These are phyloP conservation scores for Thermophis baileyi DNA, from an alignment of 2,113 vertebrate genomes.

Conservation along the genomic window DNA sequence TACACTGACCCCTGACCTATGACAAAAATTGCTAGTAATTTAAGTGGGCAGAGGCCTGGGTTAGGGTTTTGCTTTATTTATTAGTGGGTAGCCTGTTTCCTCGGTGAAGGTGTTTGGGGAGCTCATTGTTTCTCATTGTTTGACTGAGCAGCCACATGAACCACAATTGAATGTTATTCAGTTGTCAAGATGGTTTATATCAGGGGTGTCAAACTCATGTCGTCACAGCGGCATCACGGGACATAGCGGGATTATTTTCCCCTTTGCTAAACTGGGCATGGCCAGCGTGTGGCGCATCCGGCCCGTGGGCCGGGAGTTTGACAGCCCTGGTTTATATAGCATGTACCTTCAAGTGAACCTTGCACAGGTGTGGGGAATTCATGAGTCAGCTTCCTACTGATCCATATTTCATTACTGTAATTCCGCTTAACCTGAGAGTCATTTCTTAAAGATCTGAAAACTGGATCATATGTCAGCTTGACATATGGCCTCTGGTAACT, in stretches of 20 bases:
- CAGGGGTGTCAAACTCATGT: no score
- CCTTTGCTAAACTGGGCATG: no score
- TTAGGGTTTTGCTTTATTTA: background rate
- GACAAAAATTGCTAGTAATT: background rate
- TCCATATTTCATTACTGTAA: background rate
- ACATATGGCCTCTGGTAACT: background rate
- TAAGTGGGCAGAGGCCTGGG: background rate
- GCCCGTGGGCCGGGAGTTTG: no score
- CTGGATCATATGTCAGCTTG: background rate
- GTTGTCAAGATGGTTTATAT: no score
- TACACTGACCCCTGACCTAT: background rate
- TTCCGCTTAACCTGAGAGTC: background rate
- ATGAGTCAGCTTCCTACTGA: background rate
- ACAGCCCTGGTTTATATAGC: no score
- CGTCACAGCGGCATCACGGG: no score
- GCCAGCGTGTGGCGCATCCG: no score
- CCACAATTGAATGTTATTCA: background rate
- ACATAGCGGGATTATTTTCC: no score
- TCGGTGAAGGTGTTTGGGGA: background rate
- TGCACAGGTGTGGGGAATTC: no score
- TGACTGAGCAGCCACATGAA: background rate
- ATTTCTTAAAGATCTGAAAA: background rate
- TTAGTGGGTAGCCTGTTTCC: background rate
- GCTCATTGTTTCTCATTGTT: background rate
- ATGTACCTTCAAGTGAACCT: background rate